Base-by-base conservation (phyloP, 2,113 vertebrate species). In the Mesoclemmys tuberculata region DNA sequence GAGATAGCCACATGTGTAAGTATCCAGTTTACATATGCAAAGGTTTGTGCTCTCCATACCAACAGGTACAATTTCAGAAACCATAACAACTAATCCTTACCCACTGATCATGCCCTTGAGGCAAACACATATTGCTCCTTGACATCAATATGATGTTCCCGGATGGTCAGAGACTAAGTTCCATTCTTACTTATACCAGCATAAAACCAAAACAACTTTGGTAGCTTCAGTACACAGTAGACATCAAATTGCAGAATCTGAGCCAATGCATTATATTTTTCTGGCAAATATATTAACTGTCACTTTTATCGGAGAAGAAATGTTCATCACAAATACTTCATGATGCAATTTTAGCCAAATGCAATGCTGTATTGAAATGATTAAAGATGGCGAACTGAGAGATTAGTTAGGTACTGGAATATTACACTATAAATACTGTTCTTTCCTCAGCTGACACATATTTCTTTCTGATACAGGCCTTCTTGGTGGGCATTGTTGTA, bases 401-500 rank as follows among this genome's bases (percentile, higher is more conserved):
- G 1, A 19, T 58, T 29, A 5, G 5, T 5, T 24, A 11, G 44
- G 56, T 22, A 16, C 3, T 26, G 84, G 27, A 38, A 0, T 8
- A 41, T 3, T 19, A 7, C 44, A 24, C 38, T 27, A 85, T n/a
- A 8, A 82, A 56, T 6, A 6, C 24, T 10, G 41, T 24, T 84
- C 79, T 84, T 80, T 41, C 58, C 87, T 52, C 4, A 0, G 46
- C 41, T 83, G 27, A 61, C 54, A 2, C 19, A 87, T 49, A 16
- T 78, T 51, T 41, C 91, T 85, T 88, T 64, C 87, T 5, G 46
- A 68, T 31, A 8, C 97, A 99, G 99, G 99, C 99, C 52, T 99
- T 99, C 97, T 97, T 99, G 97, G 99, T 99, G 94, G 99, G 99
- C 81, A 99, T 99, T 78, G 99, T 99, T 61, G 99, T 99, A 89